phyloP scores from a whole-genome alignment of 1,140 invertebrate genomes.

The Drosophila rufa region DNA sequence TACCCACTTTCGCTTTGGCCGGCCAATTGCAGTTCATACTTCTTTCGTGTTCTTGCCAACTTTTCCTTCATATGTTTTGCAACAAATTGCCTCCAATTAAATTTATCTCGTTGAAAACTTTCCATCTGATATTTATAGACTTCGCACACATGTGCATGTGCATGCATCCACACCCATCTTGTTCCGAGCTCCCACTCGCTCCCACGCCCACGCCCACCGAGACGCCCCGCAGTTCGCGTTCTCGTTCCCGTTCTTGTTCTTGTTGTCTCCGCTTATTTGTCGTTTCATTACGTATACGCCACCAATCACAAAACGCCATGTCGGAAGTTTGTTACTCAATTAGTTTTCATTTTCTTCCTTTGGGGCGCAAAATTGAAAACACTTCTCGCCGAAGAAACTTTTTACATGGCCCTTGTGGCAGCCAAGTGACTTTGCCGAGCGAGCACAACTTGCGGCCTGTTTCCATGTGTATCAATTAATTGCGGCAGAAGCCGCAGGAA shows the following conservation, averaged over 20 bases:
- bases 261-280: slow-evolving; percentile 71
- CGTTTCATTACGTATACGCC: slow-evolving; percentile 80
- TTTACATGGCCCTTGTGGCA: slow-evolving; percentile 61
- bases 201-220: background rate
- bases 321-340: slow-evolving; percentile 81
- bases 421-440: slow-evolving; percentile 68
- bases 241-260: slow-evolving; percentile 27
- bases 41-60: slow-evolving; percentile 66
- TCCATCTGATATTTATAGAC: slow-evolving; percentile 84
- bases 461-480: slow-evolving; percentile 81
- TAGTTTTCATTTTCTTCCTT: slow-evolving; percentile 75
- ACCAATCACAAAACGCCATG: slow-evolving; percentile 79
- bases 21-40: slow-evolving; percentile 80
- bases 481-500: slow-evolving; percentile 74
- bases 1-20: slow-evolving; percentile 36
- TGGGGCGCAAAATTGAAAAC: slow-evolving; percentile 75
- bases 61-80: slow-evolving; percentile 72
- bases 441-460: slow-evolving; percentile 69
- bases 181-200: no score
- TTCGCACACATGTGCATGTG: slow-evolving; percentile 38
- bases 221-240: slow-evolving; percentile 17
- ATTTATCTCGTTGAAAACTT: slow-evolving; percentile 85
- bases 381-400: slow-evolving; percentile 69
- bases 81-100: slow-evolving; percentile 84
- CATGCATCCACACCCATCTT: slow-evolving; percentile 8